Evolutionary conservation across 2,113 vertebrate genomes (phyloP), one percentile per base, ranked within the genome.

Genomic region (Pipa parva): DNA sequence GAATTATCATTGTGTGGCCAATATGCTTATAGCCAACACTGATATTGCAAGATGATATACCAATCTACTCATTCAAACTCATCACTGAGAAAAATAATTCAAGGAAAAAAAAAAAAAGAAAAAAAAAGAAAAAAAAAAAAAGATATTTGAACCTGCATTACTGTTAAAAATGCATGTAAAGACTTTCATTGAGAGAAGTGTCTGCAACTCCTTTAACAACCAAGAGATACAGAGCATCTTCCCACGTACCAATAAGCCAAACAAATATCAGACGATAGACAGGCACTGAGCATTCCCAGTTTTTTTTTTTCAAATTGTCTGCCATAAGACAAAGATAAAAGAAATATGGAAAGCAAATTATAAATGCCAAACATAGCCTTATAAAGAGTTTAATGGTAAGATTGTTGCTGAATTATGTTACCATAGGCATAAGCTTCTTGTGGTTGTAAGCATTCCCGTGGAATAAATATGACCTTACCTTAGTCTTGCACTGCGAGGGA

Each of bases 381-480:
- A 25, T 72, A 72, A 73, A 73, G 74, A 79, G 52, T 78, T 72
- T 71, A 78, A 77, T 37, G 74, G 55, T 36, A 68, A 73, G 62
- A 71, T 72, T 75, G 77, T 21, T 80, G 64, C 31, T 75, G 76
- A 51, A 61, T 73, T 68, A 39, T 78, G 77, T 76, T 69, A 82
- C 64, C 21, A 31, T 7, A 82, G 79, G 63, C 31, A 76, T 76
- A 76, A 77, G 66, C 63, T 75, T 74, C 80, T 80, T 1, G 80
- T 85, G 87, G 80, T 76, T 78, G 77, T 84, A 89, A 83, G 84
- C 87, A 88, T 89, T 87, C 86, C 80, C 86, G 83, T 67, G 72
- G 88, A 91, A 90, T 81, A 92, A 93, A 90, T 81, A 75, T 89
- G 84, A 92, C 92, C 92, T 93, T 94, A 94, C 92, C 92, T 94